Evolutionary conservation across 2,888 invertebrate species (phyloP), one percentile per base, ranked within the genome.

Genomic region (Chromoteleia sp.): DNA sequence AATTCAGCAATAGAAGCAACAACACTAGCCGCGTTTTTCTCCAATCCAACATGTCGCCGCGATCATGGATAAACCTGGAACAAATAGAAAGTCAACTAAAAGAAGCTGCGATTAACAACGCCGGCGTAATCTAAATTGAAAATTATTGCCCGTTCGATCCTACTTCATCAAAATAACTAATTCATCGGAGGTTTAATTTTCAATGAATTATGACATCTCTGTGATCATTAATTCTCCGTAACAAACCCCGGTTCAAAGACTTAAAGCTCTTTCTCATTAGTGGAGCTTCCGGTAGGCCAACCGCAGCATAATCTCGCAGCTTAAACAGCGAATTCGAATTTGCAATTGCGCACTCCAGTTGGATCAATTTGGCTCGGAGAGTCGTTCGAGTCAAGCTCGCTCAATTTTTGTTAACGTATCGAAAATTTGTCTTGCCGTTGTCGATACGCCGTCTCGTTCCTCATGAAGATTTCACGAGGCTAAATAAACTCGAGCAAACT

Each of bases 1-100:
- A 91, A 83, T 89, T 89, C 67, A 91, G 84, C 21, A 91, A 86
- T 80, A 89, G 87, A 81, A 91, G 84, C 85, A 90, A 85, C 83
- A 91, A 86, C 82, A 87, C 86, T 82, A 91, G 84, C 74, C 90
- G 86, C 59, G 86, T 84, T 85, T 85, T 89, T 84, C 88, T 88
- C 83, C 89, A 87, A 87, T 89, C 87, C 85, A 91, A 89, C 91
- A 91, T 91, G 87, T 88, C 90, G 88, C 70, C 85, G 76, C 83
- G 82, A 87, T 89, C 90, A 89, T 90, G 85, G 88, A 86, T 87
- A 84, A 86, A 87, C 76, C 90, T 90, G 85, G 0, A 88, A 88
- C 54, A 39, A 81, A 79, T 81, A 45, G 65, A 71, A 21, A 50
- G 43, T 0, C 2, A 8, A 0, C 1, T 17, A 0, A 21, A 10